Conservation (phyloP, 2,113 vertebrate species). For the Alces alces region DNA sequence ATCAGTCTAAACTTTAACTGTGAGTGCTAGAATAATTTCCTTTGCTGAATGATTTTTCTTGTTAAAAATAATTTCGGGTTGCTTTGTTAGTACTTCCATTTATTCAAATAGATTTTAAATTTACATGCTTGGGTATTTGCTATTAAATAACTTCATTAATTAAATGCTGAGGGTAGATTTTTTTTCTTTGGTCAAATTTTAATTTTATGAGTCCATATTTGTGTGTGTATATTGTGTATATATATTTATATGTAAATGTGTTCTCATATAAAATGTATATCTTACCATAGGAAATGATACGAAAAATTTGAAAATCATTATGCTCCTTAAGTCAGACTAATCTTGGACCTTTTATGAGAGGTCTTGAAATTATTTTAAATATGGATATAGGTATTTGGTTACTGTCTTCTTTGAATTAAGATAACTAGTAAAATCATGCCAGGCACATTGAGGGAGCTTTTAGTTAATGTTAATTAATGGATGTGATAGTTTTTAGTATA, state of each 20-base stretch:
- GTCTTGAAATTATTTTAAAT: not conserved
- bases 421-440: not conserved
- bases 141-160: constrained; percentile 14
- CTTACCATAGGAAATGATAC: not conserved
- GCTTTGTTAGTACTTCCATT: not conserved
- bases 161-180: constrained; percentile 6
- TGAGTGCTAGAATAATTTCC: not conserved
- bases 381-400: not conserved
- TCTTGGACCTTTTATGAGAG: not conserved
- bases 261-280: not conserved
- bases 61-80: not conserved
- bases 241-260: not conserved
- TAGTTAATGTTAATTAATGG: not conserved
- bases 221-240: not conserved
- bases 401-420: not conserved
- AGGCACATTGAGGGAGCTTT: not conserved
- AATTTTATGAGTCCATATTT: not conserved
- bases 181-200: not conserved
- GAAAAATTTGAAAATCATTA: not conserved
- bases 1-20: not conserved
- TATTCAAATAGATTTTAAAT: not conserved
- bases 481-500: not conserved
- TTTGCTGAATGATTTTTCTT: not conserved
- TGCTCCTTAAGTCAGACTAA: not conserved
- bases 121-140: not conserved